A percentile compares a stretch with the other conserved stretches of the same genome.
Evolutionary conservation across 2,113 vertebrate genomes (phyloP).

Genomic region (Neodontobutis hainanensis): DNA sequence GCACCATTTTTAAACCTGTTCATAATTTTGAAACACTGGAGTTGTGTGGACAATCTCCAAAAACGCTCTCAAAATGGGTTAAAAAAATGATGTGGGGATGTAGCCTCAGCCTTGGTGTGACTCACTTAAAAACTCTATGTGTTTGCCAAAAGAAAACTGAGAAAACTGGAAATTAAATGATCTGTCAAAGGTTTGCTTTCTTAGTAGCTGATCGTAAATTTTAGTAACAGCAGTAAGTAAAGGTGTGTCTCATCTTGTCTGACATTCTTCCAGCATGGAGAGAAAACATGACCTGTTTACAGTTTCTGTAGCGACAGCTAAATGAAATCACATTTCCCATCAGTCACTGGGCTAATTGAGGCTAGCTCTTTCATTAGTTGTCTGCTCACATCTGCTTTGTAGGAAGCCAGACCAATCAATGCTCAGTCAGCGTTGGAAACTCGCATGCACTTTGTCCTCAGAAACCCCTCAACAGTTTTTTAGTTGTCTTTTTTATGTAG

Average conservation of each 20-base stretch:
- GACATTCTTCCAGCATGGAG: constrained; percentile 23
- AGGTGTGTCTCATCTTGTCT: neutral
- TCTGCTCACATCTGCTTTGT: constrained; percentile 68
- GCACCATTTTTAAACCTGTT: too few species aligned
- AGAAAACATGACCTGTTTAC: constrained; percentile 69
- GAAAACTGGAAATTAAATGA: neutral
- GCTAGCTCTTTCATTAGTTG: constrained; percentile 68
- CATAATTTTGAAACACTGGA: too few species aligned
- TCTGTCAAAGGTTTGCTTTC: too few species aligned
- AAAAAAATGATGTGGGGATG: too few species aligned
- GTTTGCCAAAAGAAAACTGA: constrained; percentile 1
- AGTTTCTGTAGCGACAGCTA: constrained; percentile 54
- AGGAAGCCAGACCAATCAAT: constrained; percentile 64
- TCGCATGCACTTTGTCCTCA: constrained; percentile 4
- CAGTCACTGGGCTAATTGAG: constrained; percentile 72
- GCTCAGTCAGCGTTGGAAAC: constrained; percentile 36
- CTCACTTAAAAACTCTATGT: too few species aligned
- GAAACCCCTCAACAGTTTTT: neutral
- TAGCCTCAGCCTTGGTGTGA: neutral
- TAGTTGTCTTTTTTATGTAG: neutral
- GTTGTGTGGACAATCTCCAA: too few species aligned
- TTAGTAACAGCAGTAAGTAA: constrained; percentile 7
- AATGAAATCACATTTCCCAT: constrained; percentile 74
- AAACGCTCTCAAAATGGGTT: too few species aligned
- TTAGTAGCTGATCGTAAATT: neutral